Percentiles rank a stretch among this genome's conserved stretches.
Conservation (phyloP, 2,113 vertebrate species). For the Hypomesus transpacificus region DNA sequence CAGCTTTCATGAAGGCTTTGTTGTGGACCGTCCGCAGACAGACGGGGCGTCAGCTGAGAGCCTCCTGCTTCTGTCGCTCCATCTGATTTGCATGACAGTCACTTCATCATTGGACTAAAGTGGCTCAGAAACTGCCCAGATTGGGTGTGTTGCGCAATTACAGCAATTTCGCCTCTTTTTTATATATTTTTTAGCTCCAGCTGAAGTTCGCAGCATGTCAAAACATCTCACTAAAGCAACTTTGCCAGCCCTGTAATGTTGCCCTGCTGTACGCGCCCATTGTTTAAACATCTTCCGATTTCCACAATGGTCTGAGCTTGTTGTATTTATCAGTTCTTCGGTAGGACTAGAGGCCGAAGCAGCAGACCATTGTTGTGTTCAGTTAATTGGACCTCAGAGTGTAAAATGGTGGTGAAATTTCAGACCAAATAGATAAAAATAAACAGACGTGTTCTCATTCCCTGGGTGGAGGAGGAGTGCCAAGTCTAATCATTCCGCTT, state of each 20-base stretch:
- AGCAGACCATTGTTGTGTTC: constrained; percentile 57
- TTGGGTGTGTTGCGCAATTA: neutral
- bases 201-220: constrained; percentile 37
- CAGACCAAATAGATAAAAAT: constrained; percentile 68
- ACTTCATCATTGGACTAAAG: constrained; percentile 38
- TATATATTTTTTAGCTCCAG: neutral
- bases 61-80: constrained; percentile 16
- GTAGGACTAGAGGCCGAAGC: constrained; percentile 37
- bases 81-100: constrained; percentile 23
- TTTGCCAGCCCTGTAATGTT: constrained; percentile 48
- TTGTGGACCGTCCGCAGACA: neutral
- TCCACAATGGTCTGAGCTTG: constrained; percentile 49
- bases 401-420: constrained; percentile 60
- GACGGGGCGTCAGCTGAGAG: constrained; percentile 18
- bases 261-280: constrained; percentile 44
- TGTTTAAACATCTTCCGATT: constrained; percentile 49
- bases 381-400: constrained; percentile 70
- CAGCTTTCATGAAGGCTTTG: neutral
- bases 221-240: constrained; percentile 54
- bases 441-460: constrained; percentile 48
- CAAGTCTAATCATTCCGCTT: constrained; percentile 48
- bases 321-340: constrained; percentile 53
- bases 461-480: constrained; percentile 28
- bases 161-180: neutral
- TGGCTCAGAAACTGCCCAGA: neutral